Percentiles rank a stretch among this genome's conserved stretches.
phyloP scores from a whole-genome alignment of 2,113 vertebrate species.

The Propithecus coquereli region DNA sequence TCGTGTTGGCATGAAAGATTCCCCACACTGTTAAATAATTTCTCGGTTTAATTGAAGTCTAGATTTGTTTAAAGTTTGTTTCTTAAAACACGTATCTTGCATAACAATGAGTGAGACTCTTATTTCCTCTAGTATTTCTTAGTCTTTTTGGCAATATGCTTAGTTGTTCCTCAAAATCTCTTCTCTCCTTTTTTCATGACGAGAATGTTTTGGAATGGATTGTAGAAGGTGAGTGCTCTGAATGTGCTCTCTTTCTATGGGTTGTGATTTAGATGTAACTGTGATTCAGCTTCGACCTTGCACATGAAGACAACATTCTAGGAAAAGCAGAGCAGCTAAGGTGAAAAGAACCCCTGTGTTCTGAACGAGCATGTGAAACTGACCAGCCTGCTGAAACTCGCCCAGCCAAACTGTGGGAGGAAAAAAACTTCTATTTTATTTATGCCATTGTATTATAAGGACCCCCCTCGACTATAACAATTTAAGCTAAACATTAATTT shows the following conservation, averaged over 20 bases:
- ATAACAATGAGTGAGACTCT: not conserved
- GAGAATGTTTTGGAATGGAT: not conserved
- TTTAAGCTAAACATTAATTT: not conserved
- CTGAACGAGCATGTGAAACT: not conserved
- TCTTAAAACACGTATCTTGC: not conserved
- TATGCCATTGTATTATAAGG: not conserved
- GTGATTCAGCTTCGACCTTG: not conserved
- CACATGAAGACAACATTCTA: not conserved
- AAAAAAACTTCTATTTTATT: not conserved
- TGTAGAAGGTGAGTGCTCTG: not conserved
- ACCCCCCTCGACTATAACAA: not conserved
- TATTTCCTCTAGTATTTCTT: not conserved
- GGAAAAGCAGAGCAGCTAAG: not conserved
- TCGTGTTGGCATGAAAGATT: not conserved
- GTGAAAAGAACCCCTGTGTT: not conserved
- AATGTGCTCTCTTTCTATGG: not conserved
- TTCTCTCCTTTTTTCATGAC: not conserved
- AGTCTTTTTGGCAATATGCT: not conserved
- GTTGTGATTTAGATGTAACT: not conserved
- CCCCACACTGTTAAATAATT: not conserved
- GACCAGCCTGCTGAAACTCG: not conserved
- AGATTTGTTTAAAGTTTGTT: not conserved
- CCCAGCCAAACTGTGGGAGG: not conserved
- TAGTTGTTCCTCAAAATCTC: not conserved
- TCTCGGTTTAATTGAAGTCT: not conserved